A percentile compares a stretch with the other conserved stretches of the same genome.
Conservation (phyloP, 2,797 vertebrate species). For the Masticophis lateralis region DNA sequence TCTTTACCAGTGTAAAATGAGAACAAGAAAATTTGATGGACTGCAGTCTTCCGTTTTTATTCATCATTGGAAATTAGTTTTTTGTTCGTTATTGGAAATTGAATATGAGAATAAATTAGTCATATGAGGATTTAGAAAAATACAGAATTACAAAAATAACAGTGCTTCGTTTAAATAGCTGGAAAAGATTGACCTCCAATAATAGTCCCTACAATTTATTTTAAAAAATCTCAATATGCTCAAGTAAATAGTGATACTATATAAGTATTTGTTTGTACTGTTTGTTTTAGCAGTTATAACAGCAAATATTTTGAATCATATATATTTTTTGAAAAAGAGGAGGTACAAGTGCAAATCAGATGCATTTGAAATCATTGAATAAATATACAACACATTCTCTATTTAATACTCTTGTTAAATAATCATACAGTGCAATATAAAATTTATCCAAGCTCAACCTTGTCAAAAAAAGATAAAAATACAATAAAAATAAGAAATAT, state of each 20-base stretch:
- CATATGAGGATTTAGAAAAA: neutral
- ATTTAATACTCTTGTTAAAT: too few species aligned
- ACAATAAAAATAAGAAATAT: neutral
- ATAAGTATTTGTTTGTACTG: neutral
- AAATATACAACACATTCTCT: neutral
- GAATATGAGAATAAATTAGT: neutral
- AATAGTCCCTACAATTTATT: neutral
- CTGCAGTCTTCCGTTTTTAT: neutral
- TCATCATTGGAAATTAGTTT: neutral
- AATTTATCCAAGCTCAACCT: neutral
- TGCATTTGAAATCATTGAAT: neutral
- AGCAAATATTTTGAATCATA: neutral
- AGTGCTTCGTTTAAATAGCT: neutral
- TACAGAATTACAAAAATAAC: fast-evolving
- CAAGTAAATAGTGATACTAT: neutral
- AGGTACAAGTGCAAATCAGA: neutral
- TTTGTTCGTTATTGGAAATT: neutral
- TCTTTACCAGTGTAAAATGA: neutral
- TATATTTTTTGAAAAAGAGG: neutral
- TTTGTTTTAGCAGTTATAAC: neutral
- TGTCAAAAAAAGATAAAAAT: neutral
- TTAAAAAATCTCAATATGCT: neutral
- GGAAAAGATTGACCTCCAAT: neutral
- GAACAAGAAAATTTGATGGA: neutral
- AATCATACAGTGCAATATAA: neutral